Base-by-base conservation (phyloP, 1,140 invertebrate genomes). In the Macrosteles quadrilineatus region DNA sequence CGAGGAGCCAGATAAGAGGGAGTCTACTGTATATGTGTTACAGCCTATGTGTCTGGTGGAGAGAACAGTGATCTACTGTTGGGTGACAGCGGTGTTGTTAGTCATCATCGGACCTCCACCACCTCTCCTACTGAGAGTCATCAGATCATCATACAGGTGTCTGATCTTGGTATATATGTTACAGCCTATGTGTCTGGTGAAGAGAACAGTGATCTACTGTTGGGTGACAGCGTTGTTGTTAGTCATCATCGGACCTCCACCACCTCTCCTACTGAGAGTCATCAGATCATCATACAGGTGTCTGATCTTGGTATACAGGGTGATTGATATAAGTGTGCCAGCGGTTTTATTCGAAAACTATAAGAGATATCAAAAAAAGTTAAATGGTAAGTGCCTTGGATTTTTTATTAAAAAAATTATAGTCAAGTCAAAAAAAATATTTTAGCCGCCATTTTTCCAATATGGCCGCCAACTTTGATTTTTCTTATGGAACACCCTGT, bases 251-350 rank as follows among this genome's bases (percentile, higher is more conserved):
- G 40, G 6, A 63, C 36, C 30, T 71, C 70, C 4, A 25, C 65
- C 14, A 32, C 50, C 14, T 63, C 69, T 11, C 17, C 43, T 6
- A 69, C 66, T 14, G 57, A 50, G 1, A 59, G 76, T 2, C 79
- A 83, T 23, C 82, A 84, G 76, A 78, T 84, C 36, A 81, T 84
- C 4, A 84, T 84, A 64, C 78, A 82, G 74, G 82, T 83, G 0
- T 76, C 79, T 17, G 78, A 81, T 31, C 71, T 74, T 21, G 82
- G 83, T n/a, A n/a, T n/a, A n/a, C n/a, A n/a, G n/a, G n/a, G n/a
- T n/a, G n/a, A n/a, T n/a, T n/a, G n/a, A n/a, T n/a, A n/a, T n/a
- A n/a, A n/a, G n/a, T n/a, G n/a, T n/a, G n/a, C n/a, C n/a, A n/a
- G n/a, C n/a, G n/a, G n/a, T n/a, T n/a, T n/a, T n/a, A n/a, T n/a